phyloP scores from a whole-genome alignment of 2,797 vertebrate species.

The Alosa sapidissima region DNA sequence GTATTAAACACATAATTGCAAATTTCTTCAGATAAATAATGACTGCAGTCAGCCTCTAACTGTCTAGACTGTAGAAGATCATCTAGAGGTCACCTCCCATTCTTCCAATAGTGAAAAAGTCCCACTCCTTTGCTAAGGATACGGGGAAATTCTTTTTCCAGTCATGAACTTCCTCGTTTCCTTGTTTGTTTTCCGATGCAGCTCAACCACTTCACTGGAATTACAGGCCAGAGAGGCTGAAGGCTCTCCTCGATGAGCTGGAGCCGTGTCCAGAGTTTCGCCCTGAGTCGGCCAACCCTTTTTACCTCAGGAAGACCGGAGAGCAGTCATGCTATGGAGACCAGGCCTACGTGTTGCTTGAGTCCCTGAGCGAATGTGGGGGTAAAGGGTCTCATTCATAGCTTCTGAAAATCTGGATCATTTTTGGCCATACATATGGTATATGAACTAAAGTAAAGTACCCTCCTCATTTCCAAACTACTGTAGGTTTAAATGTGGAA shows the following conservation, averaged over 20 bases:
- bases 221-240: conserved; percentile 72
- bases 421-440: not conserved
- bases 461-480: not conserved
- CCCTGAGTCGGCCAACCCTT: conserved; percentile 71
- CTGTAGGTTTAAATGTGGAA: conserved; percentile 67
- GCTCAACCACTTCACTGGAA: conserved; percentile 78
- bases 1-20: too few species aligned
- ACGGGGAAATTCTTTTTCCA: not conserved
- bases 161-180: not conserved
- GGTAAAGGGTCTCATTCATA: conserved; percentile 51
- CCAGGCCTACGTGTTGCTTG: conserved; percentile 73
- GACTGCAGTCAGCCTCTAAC: not conserved
- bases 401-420: not conserved
- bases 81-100: not conserved
- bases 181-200: conserved; percentile 42
- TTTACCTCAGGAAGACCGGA: conserved; percentile 72
- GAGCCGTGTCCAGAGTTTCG: conserved; percentile 68
- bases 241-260: conserved; percentile 60
- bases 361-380: conserved; percentile 73
- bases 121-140: not conserved
- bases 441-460: not conserved
- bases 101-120: not conserved
- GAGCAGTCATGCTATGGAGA: conserved; percentile 78
- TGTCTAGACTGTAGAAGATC: not conserved
- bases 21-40: not conserved